These are phyloP conservation scores for Nothoprocta pentlandii DNA, from an alignment of 2,113 vertebrate species.

Conservation along the genomic window DNA sequence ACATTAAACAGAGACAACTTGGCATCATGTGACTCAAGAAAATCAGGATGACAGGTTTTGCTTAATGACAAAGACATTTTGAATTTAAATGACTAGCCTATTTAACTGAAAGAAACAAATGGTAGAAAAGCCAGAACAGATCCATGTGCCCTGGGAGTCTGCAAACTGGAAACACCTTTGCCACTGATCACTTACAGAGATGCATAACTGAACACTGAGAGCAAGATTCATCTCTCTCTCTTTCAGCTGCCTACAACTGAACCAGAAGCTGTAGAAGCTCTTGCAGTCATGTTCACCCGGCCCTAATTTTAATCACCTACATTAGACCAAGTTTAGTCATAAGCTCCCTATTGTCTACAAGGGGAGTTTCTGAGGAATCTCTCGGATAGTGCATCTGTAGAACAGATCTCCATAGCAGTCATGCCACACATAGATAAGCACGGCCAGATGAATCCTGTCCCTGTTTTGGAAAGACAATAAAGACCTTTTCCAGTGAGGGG, in stretches of 20 bases:
- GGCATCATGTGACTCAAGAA: neutral
- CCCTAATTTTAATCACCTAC: neutral
- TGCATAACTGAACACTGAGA: neutral
- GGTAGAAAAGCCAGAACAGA: neutral
- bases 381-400: neutral
- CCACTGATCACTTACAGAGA: neutral
- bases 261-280: neutral
- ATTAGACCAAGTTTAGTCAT: neutral
- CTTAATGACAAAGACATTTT: neutral
- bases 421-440: neutral
- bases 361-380: neutral
- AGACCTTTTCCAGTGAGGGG: neutral
- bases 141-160: neutral
- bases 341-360: neutral
- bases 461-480: neutral
- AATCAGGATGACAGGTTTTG: neutral
- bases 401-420: neutral
- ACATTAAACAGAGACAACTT: neutral
- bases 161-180: neutral
- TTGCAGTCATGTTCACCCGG: neutral
- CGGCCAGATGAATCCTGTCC: neutral
- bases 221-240: neutral
- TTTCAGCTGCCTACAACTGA: neutral
- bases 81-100: neutral
- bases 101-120: neutral